These are phyloP conservation scores for Bellardia bayeri DNA, from an alignment of 2,888 invertebrate species.

Conservation along the genomic window DNA sequence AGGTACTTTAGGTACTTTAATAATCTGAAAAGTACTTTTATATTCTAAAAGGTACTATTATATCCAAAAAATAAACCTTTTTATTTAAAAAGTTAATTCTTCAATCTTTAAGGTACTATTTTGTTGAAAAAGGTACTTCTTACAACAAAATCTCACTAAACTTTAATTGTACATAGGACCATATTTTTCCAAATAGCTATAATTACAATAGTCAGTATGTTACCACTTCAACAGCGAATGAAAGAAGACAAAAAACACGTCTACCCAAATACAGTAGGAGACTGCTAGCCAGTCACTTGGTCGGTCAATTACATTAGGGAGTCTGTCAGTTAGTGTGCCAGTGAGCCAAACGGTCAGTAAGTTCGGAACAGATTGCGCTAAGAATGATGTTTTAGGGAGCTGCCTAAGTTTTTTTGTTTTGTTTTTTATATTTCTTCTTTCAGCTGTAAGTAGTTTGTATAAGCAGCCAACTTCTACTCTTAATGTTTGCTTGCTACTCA, in stretches of 20 bases:
- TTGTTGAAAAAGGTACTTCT: too few relatives aligned
- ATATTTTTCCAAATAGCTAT: not conserved
- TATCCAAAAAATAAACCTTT: too few relatives aligned
- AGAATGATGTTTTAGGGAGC: slow-evolving; percentile 40
- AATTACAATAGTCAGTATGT: not conserved
- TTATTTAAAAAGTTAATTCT: too few relatives aligned
- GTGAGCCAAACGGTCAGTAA: not conserved
- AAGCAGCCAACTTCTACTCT: slow-evolving; percentile 14
- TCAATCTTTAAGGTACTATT: too few relatives aligned
- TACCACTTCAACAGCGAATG: slow-evolving; percentile 10
- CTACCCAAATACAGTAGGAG: not conserved
- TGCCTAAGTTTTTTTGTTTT: slow-evolving; percentile 24
- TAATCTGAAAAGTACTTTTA: too few relatives aligned
- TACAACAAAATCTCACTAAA: too few relatives aligned
- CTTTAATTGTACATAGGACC: too few relatives aligned
- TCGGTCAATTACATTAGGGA: not conserved
- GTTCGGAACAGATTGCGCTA: slow-evolving; percentile 45
- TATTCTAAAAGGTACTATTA: too few relatives aligned
- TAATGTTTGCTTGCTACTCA: slow-evolving; percentile 29
- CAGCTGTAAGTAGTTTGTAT: not conserved
- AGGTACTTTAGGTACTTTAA: too few relatives aligned
- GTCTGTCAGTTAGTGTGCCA: slow-evolving; percentile 22
- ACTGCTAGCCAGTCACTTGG: not conserved
- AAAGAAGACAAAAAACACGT: not conserved
- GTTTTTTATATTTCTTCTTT: not conserved